phyloP scores from a whole-genome alignment of 1,140 invertebrate species.

The Camponotus floridanus region DNA sequence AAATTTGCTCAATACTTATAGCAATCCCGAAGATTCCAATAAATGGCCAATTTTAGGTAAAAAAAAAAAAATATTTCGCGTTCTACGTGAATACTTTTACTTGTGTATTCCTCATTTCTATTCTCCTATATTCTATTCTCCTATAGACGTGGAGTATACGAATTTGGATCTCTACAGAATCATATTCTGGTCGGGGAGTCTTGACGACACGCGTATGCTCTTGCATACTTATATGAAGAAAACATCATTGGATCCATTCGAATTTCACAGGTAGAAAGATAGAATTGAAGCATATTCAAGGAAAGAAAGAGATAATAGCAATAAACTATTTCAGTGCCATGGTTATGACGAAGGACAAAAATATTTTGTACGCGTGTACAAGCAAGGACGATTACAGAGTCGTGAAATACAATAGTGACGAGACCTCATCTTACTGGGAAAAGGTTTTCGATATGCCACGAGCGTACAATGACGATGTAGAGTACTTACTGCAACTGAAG shows the following conservation, averaged over 20 bases:
- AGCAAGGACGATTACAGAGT: slow-evolving; percentile 87
- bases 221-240: slow-evolving; percentile 88
- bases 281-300: slow-evolving; percentile 65
- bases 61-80: slow-evolving; percentile 52
- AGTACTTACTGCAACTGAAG: slow-evolving; percentile 93
- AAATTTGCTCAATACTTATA: slow-evolving; percentile 88
- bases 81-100: slow-evolving; percentile 35
- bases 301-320: slow-evolving; percentile 45
- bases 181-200: slow-evolving; percentile 92
- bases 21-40: slow-evolving; percentile 87
- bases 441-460: slow-evolving; percentile 88
- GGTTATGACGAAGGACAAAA: slow-evolving; percentile 87
- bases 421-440: slow-evolving; percentile 88
- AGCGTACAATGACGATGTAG: slow-evolving; percentile 89
- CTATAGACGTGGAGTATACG: slow-evolving; percentile 90
- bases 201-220: slow-evolving; percentile 91
- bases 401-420: slow-evolving; percentile 86
- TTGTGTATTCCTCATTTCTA: slow-evolving; percentile 39
- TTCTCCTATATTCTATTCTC: slow-evolving; percentile 48
- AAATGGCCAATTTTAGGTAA: slow-evolving; percentile 91
- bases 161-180: slow-evolving; percentile 91
- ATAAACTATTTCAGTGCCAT: slow-evolving; percentile 87
- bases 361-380: slow-evolving; percentile 88
- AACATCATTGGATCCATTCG: slow-evolving; percentile 88
- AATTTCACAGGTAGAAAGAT: slow-evolving; percentile 89